Base-by-base conservation (phyloP, 2,888 invertebrate species). In the Phalangium opilio region DNA sequence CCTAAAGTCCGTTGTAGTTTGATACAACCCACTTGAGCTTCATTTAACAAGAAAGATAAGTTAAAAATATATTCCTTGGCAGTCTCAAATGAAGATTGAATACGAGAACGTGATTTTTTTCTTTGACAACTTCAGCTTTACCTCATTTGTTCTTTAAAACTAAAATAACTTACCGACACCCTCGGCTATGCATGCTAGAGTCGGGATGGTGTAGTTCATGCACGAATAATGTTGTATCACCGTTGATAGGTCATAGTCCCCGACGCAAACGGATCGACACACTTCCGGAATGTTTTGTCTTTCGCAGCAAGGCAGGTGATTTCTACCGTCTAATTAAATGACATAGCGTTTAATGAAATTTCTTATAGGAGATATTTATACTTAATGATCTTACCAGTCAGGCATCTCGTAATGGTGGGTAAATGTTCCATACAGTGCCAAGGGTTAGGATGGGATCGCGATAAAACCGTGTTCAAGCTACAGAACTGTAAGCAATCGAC, bases 211-310 rank as follows among this genome's bases (percentile, higher is more conserved):
- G 59, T 83, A 83, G 1, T 81, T 75, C 0, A 83, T 79, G 62
- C 85, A 85, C 2, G 83, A 83, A 64, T 84, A 83, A 59, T 85
- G 82, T 0, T 83, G 83, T 64, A 81, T 80, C 50, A 85, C 78
- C 59, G 79, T 79, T 51, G 83, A 83, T 1, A 82, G 77, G 0
- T 83, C 83, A 66, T 84, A 85, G 63, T 84, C 83, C 20, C 85
- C 85, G 1, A 82, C 71, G 62, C 85, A 85, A 54, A 85, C 82
- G 56, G 84, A 83, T 61, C 83, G 83, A 62, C 85, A 85, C 57
- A 84, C 77, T 63, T 83, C 83, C 0, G 85, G 85, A 17, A 85
- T 81, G 48, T 77, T 73, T 62, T 83, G 83, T 55, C 78, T 77
- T 18, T 81, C 76, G 63, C 85, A 85, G 64, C 85, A 85, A 0